Evolutionary conservation across 2,797 vertebrate species (phyloP), one percentile per base, ranked within the genome.

Genomic region (Fratercula arctica): DNA sequence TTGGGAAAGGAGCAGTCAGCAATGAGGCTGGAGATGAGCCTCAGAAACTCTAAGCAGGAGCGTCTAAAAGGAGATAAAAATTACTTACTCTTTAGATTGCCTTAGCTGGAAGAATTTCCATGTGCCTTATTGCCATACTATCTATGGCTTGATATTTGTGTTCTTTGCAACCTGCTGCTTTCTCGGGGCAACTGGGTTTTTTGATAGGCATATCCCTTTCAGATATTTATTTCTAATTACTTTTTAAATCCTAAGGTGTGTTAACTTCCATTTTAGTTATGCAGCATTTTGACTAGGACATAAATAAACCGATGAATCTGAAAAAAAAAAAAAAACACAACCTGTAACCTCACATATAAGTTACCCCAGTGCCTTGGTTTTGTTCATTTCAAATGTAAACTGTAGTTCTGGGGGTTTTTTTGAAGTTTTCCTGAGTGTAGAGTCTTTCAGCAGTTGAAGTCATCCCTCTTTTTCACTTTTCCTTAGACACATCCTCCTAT

Each of bases 151-250:
- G 41, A 16, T 56, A 50, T 19, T 20, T 51, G 6, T 33, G 16
- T 37, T 73, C 29, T 63, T 85, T 86, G 43, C n/a, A 64, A 59
- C 43, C 11, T 53, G n/a, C 31, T 78, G n/a, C 60, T 74, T 82
- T 78, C 54, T 54, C 1, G 0, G 20, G 45, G 17, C 50, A 63
- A 7, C 28, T 57, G 23, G 1, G 0, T 12, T 61, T 85, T 45
- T 77, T 80, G 17, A 43, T 46, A 59, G 43, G 14, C 8, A 8
- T 67, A 51, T 51, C 5, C 9, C 7, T 68, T 67, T 81, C 59
- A 76, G 50, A 39, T 43, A 46, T 68, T 82, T 85, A 77, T 72
- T 91, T 77, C 26, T 73, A 85, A 63, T 61, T 59, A 23, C 4
- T 50, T 60, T 88, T 64, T 10, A 66, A 85, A 80, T 64, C 26